Evolutionary conservation across 2,888 invertebrate species (phyloP), one percentile per base, ranked within the genome.

Genomic region (Nasonia oneida): DNA sequence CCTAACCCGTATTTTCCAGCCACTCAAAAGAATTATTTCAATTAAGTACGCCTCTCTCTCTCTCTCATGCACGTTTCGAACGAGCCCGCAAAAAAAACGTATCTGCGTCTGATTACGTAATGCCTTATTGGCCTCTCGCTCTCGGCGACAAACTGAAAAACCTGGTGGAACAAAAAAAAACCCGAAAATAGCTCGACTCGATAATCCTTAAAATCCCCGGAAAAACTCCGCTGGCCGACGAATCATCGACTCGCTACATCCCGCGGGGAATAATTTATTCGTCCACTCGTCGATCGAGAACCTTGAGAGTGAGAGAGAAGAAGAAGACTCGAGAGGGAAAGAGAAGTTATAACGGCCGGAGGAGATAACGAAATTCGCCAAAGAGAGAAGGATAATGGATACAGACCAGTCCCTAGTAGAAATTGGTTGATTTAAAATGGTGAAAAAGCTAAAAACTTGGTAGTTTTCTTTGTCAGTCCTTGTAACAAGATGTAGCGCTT

Each of bases 331-430:
- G n/a, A n/a, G 18, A 14, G 29, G 76, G 79, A 73, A 71, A 83
- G 37, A 29, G 47, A 61, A 83, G 78, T 78, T 73, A 78, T 73
- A 71, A 83, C 71, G 29, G 78, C 18, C 18, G 71, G 12, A n/a
- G 5, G 37, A 84, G 83, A 78, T 78, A 78, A 79, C 73, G 73
- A 83, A 83, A 83, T 83, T 78, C 73, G 61, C 71, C 73, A 73
- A 42, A 73, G 23, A 64, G 74, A 79, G 53, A 29, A 83, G 70
- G 71, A 47, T 73, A 75, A 67, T 39, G 80, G 76, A 50, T 61
- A n/a, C 33, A 18, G 42, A 2, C 4, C 23, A 10, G 29, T 29
- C 29, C 29, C 29, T 29, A 1, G 29, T 29, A 29, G 29, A 29
- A 29, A 1, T 29, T 29, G 29, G 1, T 1, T 1, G 29, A 29